Conservation (phyloP, 2,113 vertebrate genomes). For the Cettia cetti region DNA sequence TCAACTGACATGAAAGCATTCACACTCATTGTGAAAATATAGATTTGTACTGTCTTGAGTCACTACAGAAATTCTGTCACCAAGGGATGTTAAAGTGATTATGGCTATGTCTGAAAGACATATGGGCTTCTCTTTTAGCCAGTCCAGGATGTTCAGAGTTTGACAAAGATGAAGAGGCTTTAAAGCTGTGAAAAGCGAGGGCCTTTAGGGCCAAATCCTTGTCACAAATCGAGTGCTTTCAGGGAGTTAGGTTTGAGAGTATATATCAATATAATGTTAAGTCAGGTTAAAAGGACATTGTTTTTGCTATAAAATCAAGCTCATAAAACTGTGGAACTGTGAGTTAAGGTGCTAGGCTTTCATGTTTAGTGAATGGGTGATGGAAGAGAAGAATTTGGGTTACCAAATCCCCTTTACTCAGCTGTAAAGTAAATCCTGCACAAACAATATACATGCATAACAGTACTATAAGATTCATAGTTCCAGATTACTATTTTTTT, state of each 20-base stretch:
- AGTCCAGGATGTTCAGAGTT: background rate
- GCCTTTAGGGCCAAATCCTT: background rate
- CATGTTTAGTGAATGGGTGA: background rate
- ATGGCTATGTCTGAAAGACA: background rate
- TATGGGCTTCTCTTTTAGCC: background rate
- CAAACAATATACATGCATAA: background rate
- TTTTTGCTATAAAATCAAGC: background rate
- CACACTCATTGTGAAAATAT: background rate
- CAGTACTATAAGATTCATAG: background rate
- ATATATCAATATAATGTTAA: background rate
- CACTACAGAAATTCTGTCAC: background rate
- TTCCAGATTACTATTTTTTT: background rate
- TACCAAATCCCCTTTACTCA: background rate
- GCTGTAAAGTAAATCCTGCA: background rate
- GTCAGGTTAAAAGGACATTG: background rate
- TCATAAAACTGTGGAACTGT: background rate
- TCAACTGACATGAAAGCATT: background rate
- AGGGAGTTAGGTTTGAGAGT: background rate
- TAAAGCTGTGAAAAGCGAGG: background rate
- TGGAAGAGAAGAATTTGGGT: background rate
- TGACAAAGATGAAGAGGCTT: background rate
- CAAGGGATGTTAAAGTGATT: background rate
- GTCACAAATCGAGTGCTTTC: background rate
- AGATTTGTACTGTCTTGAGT: background rate
- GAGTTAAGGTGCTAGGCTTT: background rate